phyloP scores from a whole-genome alignment of 2,113 vertebrate genomes.

The Triplophysa rosa region DNA sequence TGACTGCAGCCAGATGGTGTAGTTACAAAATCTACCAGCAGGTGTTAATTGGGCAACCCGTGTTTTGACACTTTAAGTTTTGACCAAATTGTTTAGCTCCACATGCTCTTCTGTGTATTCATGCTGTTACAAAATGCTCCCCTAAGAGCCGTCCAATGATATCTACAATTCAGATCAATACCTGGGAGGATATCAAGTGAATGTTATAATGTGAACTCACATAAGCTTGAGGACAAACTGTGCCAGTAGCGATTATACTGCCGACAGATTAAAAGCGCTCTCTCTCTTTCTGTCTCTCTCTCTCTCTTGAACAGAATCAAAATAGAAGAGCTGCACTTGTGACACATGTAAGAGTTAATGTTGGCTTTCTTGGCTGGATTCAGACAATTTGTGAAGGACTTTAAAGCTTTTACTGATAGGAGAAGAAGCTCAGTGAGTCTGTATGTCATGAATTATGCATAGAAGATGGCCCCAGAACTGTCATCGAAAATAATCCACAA shows the following conservation, averaged over 20 bases:
- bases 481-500: not conserved
- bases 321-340: slow-evolving; percentile 45
- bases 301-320: slow-evolving; percentile 58
- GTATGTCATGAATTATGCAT: slow-evolving; percentile 19
- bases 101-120: not conserved
- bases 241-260: slow-evolving; percentile 44
- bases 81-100: not conserved
- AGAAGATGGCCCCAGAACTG: slow-evolving; percentile 1
- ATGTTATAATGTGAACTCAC: slow-evolving; percentile 33
- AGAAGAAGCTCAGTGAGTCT: slow-evolving; percentile 27
- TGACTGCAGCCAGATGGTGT: no score
- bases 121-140: not conserved
- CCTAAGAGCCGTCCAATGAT: slow-evolving; percentile 57
- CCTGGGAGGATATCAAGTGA: slow-evolving; percentile 38
- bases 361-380: slow-evolving; percentile 70
- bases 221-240: slow-evolving; percentile 37
- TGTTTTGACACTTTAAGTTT: not conserved
- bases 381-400: slow-evolving; percentile 60
- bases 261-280: slow-evolving; percentile 32
- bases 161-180: slow-evolving; percentile 35
- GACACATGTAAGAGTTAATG: slow-evolving; percentile 52
- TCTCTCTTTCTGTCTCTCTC: slow-evolving; percentile 28
- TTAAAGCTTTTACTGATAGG: slow-evolving; percentile 59
- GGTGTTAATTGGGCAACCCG: no score
- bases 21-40: no score